phyloP scores from a whole-genome alignment of 1,140 invertebrate genomes.

The Dufourea novaeangliae region DNA sequence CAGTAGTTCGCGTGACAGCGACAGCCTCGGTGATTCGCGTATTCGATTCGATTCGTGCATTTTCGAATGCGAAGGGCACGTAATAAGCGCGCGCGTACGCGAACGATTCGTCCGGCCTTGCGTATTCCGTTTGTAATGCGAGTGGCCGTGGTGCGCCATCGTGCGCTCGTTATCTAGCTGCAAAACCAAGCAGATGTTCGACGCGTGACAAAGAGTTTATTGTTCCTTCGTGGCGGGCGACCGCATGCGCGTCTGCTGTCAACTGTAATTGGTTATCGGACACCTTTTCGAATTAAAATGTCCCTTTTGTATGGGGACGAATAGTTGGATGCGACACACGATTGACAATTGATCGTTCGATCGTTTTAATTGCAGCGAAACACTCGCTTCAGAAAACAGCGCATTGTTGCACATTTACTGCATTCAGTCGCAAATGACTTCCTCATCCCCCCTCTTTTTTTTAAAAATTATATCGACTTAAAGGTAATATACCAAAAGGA shows the following conservation, averaged over 20 bases:
- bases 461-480: too few relatives aligned
- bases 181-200: slow-evolving; percentile 6
- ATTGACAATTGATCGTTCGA: background rate
- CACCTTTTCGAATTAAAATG: background rate
- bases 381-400: too few relatives aligned
- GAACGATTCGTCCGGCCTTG: slow-evolving; percentile 8
- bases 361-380: background rate
- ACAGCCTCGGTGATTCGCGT: background rate
- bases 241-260: too few relatives aligned
- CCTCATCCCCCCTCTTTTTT: too few relatives aligned
- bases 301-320: too few relatives aligned
- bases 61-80: background rate
- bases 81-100: background rate
- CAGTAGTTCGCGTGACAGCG: background rate
- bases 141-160: background rate
- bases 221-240: background rate
- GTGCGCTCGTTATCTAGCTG: background rate
- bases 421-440: too few relatives aligned
- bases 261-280: background rate
- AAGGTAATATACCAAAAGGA: too few relatives aligned
- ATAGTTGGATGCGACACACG: background rate
- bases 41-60: background rate
- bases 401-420: too few relatives aligned
- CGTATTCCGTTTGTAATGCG: background rate
- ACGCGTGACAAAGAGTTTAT: background rate